These are phyloP conservation scores for Hippasteria phrygiana DNA, from an alignment of 53 echinoderm and acorn worm genomes.

Conservation along the genomic window DNA sequence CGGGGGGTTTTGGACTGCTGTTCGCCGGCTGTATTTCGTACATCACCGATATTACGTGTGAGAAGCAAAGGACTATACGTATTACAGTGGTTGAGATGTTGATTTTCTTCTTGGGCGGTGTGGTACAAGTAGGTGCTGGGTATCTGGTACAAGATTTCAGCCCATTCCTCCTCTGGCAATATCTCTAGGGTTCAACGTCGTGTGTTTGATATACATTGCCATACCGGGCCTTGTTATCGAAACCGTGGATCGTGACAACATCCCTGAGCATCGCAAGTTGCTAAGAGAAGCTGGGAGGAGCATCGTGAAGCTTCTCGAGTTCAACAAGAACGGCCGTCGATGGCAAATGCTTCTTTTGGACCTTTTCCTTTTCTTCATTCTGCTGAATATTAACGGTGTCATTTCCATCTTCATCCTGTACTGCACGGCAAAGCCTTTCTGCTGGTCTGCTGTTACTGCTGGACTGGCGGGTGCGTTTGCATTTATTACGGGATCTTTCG, in stretches of 20 bases:
- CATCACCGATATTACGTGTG: slow-evolving; percentile 64
- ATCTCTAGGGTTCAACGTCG: slow-evolving; percentile 21
- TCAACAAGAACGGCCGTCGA: slow-evolving; percentile 43
- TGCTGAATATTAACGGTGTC: slow-evolving; percentile 4
- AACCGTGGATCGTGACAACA: slow-evolving; percentile 23
- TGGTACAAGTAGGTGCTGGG: slow-evolving; percentile 65
- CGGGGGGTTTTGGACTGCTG: slow-evolving; percentile 57
- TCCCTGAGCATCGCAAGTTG: not conserved
- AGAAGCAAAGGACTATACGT: slow-evolving; percentile 62
- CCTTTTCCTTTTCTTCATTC: slow-evolving; percentile 33
- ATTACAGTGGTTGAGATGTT: slow-evolving; percentile 72
- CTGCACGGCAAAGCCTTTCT: slow-evolving; percentile 70
- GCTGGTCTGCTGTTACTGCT: slow-evolving; percentile 64
- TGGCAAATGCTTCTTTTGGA: slow-evolving; percentile 46
- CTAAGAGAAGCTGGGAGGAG: slow-evolving; percentile 3
- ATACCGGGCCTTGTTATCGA: slow-evolving; percentile 64
- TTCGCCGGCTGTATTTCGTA: slow-evolving; percentile 66
- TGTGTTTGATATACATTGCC: slow-evolving; percentile 48
- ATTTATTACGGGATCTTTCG: slow-evolving; percentile 55
- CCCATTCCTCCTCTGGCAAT: slow-evolving; percentile 50
- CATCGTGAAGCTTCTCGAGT: slow-evolving; percentile 38
- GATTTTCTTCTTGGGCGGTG: slow-evolving; percentile 59
- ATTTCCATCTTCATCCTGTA: slow-evolving; percentile 62
- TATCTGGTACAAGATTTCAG: slow-evolving; percentile 44
- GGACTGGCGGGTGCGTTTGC: slow-evolving; percentile 45